A percentile compares a stretch with the other conserved stretches of the same genome.
These are phyloP conservation scores for Falco berigora DNA, from an alignment of 2,797 vertebrate genomes.

Conservation along the genomic window DNA sequence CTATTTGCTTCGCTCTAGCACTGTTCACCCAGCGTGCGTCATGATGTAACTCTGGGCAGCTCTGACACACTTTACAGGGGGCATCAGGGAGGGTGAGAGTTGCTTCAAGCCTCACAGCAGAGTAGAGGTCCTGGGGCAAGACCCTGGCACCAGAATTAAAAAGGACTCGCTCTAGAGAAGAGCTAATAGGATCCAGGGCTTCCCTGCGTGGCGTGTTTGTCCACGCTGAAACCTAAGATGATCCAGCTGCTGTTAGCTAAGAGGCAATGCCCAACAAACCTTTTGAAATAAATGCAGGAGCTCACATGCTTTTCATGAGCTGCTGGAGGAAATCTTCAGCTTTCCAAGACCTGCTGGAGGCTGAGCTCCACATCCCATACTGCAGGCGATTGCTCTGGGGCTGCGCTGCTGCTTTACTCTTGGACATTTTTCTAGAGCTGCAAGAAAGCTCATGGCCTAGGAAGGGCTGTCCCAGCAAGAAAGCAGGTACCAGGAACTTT, in stretches of 20 bases:
- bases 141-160: not conserved
- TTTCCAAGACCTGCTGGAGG: not conserved
- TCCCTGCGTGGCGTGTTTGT: not conserved
- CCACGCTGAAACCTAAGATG: not conserved
- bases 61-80: not conserved
- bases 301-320: not conserved
- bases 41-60: not conserved
- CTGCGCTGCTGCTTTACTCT: not conserved
- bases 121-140: not conserved
- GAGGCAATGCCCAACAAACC: not conserved
- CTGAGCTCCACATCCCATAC: not conserved
- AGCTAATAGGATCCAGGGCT: not conserved
- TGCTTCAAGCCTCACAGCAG: not conserved
- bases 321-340: not conserved
- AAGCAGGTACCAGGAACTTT: not conserved
- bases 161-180: not conserved
- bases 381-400: not conserved
- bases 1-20: not conserved
- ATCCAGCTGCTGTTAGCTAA: not conserved
- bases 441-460: not conserved
- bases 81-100: not conserved
- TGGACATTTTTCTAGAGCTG: not conserved
- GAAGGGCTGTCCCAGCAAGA: not conserved
- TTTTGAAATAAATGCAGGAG: not conserved
- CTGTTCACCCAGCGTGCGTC: not conserved